Conservation (phyloP, 2,113 vertebrate species). For the Campylomormyrus numenius region DNA sequence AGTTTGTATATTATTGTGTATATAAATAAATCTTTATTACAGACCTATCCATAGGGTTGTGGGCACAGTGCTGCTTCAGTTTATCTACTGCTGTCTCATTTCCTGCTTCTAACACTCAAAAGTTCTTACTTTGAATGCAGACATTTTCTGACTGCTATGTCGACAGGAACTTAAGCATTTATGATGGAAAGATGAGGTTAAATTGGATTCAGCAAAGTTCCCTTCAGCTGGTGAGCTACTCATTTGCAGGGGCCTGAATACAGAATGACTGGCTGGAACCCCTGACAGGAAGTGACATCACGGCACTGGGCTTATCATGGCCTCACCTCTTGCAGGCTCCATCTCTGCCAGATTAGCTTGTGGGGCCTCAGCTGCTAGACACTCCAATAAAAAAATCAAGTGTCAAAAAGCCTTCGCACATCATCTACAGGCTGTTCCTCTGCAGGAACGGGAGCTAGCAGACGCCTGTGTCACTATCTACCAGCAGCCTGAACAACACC, state of each 20-base stretch:
- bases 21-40: slow-evolving; percentile 51
- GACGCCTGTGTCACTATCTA: background rate
- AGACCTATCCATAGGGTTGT: background rate
- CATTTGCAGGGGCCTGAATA: background rate
- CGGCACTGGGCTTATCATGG: background rate
- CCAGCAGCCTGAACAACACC: background rate
- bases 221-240: background rate
- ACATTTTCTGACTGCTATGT: background rate
- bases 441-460: background rate
- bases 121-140: background rate
- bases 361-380: background rate
- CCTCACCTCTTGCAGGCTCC: background rate
- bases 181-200: background rate
- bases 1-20: slow-evolving; percentile 57
- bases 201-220: background rate
- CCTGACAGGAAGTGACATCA: background rate
- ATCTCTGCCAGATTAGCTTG: background rate
- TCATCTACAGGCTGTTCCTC: background rate
- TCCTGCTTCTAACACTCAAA: background rate
- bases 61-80: background rate
- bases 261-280: background rate
- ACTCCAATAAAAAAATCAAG: background rate
- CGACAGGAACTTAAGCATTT: background rate
- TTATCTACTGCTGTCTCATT: background rate
- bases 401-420: background rate